Conservation (phyloP, 2,797 vertebrate genomes). For the Anguilla obscura region DNA sequence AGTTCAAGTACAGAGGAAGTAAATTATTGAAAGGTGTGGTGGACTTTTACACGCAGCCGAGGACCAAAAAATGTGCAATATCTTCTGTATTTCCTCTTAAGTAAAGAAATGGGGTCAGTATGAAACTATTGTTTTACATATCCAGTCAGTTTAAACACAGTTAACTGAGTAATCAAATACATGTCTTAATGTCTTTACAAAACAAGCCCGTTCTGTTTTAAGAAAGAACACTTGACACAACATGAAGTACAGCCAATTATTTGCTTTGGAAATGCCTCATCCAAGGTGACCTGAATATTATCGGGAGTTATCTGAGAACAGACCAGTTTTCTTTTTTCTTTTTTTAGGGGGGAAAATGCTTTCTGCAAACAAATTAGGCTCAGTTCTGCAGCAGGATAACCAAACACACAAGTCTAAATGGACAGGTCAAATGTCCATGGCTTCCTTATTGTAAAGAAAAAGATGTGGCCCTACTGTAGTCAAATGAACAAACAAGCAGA, state of each 20-base stretch:
- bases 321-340: background rate
- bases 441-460: background rate
- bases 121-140: background rate
- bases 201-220: background rate
- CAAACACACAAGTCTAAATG: background rate
- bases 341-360: background rate
- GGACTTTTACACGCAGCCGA: background rate
- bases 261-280: background rate
- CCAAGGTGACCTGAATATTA: background rate
- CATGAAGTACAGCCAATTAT: background rate
- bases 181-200: background rate
- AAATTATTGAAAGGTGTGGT: conserved; percentile 4
- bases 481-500: background rate
- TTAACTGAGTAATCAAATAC: background rate
- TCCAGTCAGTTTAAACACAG: background rate
- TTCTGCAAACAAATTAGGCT: background rate
- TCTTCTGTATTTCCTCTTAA: background rate
- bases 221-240: background rate
- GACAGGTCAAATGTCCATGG: background rate
- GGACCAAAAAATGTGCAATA: background rate
- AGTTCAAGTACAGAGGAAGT: background rate
- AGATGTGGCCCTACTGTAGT: background rate
- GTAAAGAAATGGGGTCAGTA: background rate
- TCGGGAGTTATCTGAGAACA: background rate
- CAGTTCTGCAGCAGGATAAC: background rate